A percentile compares a stretch with the other conserved stretches of the same genome.
These are phyloP conservation scores for Tholera decimalis DNA, from an alignment of 2,888 invertebrate species.

Conservation along the genomic window DNA sequence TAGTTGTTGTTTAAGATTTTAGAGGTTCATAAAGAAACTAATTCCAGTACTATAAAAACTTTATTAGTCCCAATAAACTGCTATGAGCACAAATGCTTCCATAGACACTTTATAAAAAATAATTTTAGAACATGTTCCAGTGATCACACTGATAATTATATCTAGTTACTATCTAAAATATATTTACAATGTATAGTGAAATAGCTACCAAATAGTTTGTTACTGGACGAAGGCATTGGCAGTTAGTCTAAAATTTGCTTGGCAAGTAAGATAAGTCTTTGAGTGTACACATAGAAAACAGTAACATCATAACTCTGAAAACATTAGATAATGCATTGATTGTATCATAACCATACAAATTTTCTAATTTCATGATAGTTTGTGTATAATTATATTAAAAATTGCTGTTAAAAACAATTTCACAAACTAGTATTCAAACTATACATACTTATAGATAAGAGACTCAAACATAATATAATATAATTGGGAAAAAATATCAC, in stretches of 20 bases:
- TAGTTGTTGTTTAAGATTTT: too few species aligned
- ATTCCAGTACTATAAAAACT: constrained; percentile 61
- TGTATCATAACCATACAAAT: constrained; percentile 22
- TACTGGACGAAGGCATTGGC: constrained; percentile 72
- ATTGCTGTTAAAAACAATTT: constrained; percentile 31
- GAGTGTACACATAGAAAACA: constrained; percentile 53
- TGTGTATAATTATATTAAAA: constrained; percentile 25
- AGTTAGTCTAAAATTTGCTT: constrained; percentile 74
- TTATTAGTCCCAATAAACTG: constrained; percentile 74
- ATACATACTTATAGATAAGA: constrained; percentile 30
- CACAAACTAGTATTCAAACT: constrained; percentile 38
- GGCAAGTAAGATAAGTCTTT: constrained; percentile 78
- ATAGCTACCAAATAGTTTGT: constrained; percentile 59
- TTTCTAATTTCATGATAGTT: constrained; percentile 27
- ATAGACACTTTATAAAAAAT: constrained; percentile 77
- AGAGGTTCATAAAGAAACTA: background rate
- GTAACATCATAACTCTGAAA: constrained; percentile 33
- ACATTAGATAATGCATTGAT: constrained; percentile 44
- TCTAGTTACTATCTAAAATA: constrained; percentile 50
- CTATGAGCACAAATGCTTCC: constrained; percentile 66
- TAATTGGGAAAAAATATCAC: constrained; percentile 61
- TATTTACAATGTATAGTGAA: constrained; percentile 59
- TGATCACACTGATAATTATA: constrained; percentile 44
- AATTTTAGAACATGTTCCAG: constrained; percentile 58
- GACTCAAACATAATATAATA: constrained; percentile 34